These are phyloP conservation scores for Ceratotherium simum DNA, from an alignment of 2,113 vertebrate genomes.

Conservation along the genomic window DNA sequence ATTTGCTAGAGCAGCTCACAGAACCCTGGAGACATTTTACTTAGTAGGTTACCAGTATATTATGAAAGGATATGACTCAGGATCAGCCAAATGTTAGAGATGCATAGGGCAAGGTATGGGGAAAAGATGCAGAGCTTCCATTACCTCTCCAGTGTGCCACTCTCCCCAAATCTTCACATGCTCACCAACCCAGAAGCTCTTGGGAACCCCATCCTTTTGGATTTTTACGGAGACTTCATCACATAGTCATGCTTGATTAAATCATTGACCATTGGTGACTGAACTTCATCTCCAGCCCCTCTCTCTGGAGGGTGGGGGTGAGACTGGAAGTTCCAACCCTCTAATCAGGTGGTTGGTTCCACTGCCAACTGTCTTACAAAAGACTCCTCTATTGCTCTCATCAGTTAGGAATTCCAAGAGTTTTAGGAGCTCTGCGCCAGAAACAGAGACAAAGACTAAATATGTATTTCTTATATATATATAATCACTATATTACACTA, in stretches of 20 bases:
- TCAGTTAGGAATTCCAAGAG: not conserved
- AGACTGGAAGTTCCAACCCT: not conserved
- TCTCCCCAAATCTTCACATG: not conserved
- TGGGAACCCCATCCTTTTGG: not conserved
- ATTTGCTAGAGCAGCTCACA: not conserved
- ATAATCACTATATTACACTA: not conserved
- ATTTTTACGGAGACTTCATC: not conserved
- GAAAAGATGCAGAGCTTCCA: not conserved
- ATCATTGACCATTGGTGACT: not conserved
- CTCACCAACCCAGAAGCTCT: not conserved
- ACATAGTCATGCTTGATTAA: not conserved
- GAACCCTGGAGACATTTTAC: not conserved
- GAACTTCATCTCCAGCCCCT: not conserved
- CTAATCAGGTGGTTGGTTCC: not conserved
- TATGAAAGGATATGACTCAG: not conserved
- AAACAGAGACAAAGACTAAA: not conserved
- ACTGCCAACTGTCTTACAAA: not conserved
- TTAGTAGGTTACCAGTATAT: not conserved
- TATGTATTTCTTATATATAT: not conserved
- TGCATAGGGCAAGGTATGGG: not conserved
- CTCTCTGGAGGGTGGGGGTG: not conserved
- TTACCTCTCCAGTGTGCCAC: not conserved
- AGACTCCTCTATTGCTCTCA: not conserved
- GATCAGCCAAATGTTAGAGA: not conserved
- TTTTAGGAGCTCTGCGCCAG: not conserved